Conservation (phyloP, 1,140 invertebrate genomes). For the Drosophila leontia region DNA sequence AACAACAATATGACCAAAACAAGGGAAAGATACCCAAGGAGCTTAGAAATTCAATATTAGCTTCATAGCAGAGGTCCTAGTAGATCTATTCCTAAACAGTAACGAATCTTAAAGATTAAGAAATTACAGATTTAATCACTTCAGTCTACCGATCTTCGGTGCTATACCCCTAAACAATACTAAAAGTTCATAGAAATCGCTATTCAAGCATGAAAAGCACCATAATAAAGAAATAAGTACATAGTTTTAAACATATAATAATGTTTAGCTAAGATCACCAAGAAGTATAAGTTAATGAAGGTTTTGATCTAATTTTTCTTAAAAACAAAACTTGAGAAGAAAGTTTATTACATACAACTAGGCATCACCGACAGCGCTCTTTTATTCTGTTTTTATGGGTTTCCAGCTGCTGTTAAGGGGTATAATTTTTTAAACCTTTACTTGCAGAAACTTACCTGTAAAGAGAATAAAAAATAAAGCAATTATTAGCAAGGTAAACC, state of each 20-base stretch:
- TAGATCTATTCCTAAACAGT: too few species aligned
- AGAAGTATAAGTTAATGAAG: not conserved
- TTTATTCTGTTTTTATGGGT: not conserved
- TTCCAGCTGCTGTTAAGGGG: too few species aligned
- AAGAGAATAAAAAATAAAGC: not conserved
- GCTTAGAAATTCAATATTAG: not conserved
- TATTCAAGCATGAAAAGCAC: too few species aligned
- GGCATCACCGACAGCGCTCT: not conserved
- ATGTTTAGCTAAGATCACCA: too few species aligned
- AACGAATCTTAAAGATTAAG: too few species aligned
- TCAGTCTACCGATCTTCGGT: too few species aligned
- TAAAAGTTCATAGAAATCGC: too few species aligned
- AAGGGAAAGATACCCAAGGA: not conserved
- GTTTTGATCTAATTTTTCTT: not conserved
- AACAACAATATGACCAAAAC: slow-evolving; percentile 6
- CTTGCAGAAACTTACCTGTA: slow-evolving; percentile 3
- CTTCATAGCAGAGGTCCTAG: not conserved
- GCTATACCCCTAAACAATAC: too few species aligned
- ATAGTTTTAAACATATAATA: too few species aligned
- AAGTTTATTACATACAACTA: not conserved
- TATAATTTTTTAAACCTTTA: accelerated
- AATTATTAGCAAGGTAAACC: not conserved
- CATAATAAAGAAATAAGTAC: too few species aligned
- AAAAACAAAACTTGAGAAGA: not conserved
- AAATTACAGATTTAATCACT: too few species aligned